Conservation (phyloP, 2,113 vertebrate genomes). For the Dolichallabes microphthalmus region DNA sequence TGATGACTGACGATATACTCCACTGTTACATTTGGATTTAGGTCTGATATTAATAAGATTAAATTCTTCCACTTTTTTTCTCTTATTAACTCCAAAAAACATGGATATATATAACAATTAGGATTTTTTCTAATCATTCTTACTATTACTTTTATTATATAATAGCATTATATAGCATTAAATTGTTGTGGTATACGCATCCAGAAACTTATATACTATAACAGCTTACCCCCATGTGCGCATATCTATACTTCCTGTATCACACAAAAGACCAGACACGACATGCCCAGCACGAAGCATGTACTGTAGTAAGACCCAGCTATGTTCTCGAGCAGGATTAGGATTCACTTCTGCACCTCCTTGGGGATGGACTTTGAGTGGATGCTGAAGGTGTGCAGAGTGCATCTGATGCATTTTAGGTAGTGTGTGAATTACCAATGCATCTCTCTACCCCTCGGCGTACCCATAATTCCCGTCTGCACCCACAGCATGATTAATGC, state of each 20-base stretch:
- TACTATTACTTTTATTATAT: no score
- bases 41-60: neutral
- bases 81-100: neutral
- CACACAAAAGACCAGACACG: neutral
- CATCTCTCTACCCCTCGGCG: constrained; percentile 62
- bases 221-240: neutral
- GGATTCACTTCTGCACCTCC: neutral
- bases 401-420: constrained; percentile 6
- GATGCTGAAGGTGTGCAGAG: constrained; percentile 13
- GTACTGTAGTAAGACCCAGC: neutral
- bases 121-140: no score
- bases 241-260: neutral
- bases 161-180: no score
- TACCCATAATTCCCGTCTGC: constrained; percentile 81
- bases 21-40: neutral
- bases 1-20: neutral
- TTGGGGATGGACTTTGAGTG: neutral
- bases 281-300: neutral
- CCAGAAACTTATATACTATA: neutral
- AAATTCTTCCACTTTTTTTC: neutral
- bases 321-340: neutral
- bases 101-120: no score
- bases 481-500: constrained; percentile 84
- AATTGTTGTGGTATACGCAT: neutral
- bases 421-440: constrained; percentile 56